Evolutionary conservation across 2,797 vertebrate genomes (phyloP).

Genomic region (Sebastes matsubarae): DNA sequence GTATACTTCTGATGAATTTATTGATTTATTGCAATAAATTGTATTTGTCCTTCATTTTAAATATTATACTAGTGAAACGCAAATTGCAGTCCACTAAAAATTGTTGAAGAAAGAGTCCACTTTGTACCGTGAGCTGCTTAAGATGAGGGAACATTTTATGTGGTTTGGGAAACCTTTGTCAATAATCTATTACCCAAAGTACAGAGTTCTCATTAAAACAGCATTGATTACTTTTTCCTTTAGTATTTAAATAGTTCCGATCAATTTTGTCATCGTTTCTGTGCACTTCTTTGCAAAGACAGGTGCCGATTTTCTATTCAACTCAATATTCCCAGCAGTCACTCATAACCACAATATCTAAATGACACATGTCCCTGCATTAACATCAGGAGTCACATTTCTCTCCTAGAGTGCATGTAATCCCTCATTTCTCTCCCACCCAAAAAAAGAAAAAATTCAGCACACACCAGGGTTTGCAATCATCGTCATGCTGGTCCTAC

Average conservation of each 20-base stretch:
- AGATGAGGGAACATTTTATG: background rate
- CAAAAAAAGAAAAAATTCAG: conserved; percentile 34
- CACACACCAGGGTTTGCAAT: conserved; percentile 58
- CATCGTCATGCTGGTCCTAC: conserved; percentile 56
- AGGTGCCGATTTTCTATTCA: conserved; percentile 34
- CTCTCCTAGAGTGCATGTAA: conserved; percentile 35
- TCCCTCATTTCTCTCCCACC: conserved; percentile 38
- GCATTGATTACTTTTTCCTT: conserved; percentile 24
- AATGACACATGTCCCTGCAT: conserved; percentile 41
- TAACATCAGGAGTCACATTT: conserved; percentile 46
- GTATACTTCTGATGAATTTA: background rate
- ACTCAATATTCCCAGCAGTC: conserved; percentile 16
- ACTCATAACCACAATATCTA: conserved; percentile 21
- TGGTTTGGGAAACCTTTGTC: conserved; percentile 12
- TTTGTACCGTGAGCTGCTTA: background rate
- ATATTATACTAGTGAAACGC: background rate
- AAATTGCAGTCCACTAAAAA: background rate
- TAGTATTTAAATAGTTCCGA: conserved; percentile 24
- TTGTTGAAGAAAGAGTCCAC: background rate
- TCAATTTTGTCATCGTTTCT: conserved; percentile 34
- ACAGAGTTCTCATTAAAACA: conserved; percentile 33
- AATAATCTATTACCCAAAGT: conserved; percentile 8
- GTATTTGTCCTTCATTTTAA: background rate
- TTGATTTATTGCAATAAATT: background rate
- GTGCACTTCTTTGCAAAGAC: conserved; percentile 36